Conservation (phyloP, 2,888 invertebrate genomes). For the Thymelicus acteon region DNA sequence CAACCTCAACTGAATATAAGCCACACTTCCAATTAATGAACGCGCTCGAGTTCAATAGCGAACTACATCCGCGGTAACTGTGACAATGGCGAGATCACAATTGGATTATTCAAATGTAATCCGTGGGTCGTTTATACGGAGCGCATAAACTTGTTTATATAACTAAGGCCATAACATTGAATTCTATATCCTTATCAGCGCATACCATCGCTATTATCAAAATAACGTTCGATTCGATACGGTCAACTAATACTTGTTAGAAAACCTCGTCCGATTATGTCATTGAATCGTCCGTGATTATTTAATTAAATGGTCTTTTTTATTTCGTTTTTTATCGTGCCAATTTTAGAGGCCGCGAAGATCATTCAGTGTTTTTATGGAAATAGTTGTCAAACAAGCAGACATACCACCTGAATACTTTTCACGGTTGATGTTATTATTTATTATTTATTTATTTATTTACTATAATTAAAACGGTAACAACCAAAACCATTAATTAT, state of each 20-base stretch:
- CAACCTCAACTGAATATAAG: not conserved
- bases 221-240: conserved; percentile 36
- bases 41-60: conserved; percentile 8
- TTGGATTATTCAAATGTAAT: conserved; percentile 71
- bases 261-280: conserved; percentile 21
- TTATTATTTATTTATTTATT: too few species aligned
- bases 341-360: conserved; percentile 12
- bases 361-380: not conserved
- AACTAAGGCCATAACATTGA: conserved; percentile 48
- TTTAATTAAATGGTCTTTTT: conserved; percentile 24
- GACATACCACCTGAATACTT: too few species aligned
- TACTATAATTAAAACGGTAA: too few species aligned
- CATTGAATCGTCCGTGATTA: conserved; percentile 19
- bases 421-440: too few species aligned
- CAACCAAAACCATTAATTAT: too few species aligned
- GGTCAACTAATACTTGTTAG: conserved; percentile 15
- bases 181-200: conserved; percentile 48
- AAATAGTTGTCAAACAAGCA: too few species aligned
- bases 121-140: conserved; percentile 56
- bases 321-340: conserved; percentile 19
- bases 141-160: conserved; percentile 45
- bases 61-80: conserved; percentile 37
- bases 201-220: conserved; percentile 49
- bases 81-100: conserved; percentile 60
- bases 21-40: not conserved